phyloP scores from a whole-genome alignment of 2,113 vertebrate genomes.

The Fulica atra region DNA sequence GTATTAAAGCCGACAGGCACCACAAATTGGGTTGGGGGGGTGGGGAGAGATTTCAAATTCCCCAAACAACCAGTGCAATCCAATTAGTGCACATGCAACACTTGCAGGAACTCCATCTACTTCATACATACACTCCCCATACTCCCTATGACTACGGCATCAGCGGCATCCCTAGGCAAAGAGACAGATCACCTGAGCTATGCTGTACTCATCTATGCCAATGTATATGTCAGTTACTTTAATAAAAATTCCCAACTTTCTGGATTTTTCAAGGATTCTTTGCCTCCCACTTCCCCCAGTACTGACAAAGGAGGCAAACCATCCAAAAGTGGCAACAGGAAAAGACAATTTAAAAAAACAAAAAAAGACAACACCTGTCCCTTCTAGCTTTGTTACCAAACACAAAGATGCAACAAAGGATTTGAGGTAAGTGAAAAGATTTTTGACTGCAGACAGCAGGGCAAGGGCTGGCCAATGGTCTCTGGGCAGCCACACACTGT shows the following conservation, averaged over 20 bases:
- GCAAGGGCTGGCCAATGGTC: accelerated
- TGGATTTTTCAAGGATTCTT: not conserved
- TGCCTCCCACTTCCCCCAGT: not conserved
- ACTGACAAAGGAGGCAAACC: not conserved
- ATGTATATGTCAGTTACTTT: not conserved
- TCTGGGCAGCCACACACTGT: accelerated
- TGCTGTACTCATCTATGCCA: not conserved
- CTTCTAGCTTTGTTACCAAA: not conserved
- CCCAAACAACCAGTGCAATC: not conserved
- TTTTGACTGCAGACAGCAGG: not conserved
- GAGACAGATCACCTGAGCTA: not conserved
- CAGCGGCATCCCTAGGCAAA: not conserved
- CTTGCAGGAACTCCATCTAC: not conserved
- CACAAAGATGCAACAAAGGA: not conserved
- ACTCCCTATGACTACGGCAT: not conserved
- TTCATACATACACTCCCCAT: not conserved
- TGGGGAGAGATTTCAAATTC: not conserved
- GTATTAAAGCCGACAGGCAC: not conserved
- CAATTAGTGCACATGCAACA: not conserved
- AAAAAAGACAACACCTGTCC: not conserved
- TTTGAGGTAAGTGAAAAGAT: not conserved
- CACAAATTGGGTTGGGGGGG: not conserved
- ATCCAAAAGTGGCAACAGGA: not conserved
- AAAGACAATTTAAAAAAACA: not conserved
- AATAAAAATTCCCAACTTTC: not conserved